Evolutionary conservation across 2,888 invertebrate genomes (phyloP).

Genomic region (Pterostichus madidus): DNA sequence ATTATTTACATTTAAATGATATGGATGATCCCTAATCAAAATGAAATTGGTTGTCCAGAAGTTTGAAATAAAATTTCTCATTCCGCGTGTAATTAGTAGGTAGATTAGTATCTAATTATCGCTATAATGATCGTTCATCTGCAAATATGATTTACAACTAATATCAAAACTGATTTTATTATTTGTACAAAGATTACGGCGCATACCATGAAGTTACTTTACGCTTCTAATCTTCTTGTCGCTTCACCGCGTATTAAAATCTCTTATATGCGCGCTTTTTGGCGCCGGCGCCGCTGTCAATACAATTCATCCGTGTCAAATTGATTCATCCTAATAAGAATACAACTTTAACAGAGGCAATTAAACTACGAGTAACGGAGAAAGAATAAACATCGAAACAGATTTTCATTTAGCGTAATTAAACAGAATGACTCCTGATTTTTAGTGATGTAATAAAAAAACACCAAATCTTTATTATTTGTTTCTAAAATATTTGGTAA

Average conservation of each 20-base stretch:
- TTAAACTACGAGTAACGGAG: background rate
- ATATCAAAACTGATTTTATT: too few relatives aligned
- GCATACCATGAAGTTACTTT: too few relatives aligned
- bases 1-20: too few relatives aligned
- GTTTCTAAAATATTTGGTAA: too few relatives aligned
- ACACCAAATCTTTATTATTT: background rate
- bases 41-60: too few relatives aligned
- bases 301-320: background rate
- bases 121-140: too few relatives aligned
- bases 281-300: background rate
- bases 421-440: background rate
- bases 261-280: background rate
- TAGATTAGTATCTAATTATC: too few relatives aligned
- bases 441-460: background rate
- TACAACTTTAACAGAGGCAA: background rate
- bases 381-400: background rate
- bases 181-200: too few relatives aligned
- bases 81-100: too few relatives aligned
- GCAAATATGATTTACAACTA: too few relatives aligned
- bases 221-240: background rate
- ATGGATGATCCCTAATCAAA: too few relatives aligned
- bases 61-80: too few relatives aligned
- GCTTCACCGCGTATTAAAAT: background rate
- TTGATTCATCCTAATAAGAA: constrained; percentile 1
- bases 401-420: background rate